Evolutionary conservation across 2,113 vertebrate species (phyloP).

Genomic region (Ctenomys sociabilis): DNA sequence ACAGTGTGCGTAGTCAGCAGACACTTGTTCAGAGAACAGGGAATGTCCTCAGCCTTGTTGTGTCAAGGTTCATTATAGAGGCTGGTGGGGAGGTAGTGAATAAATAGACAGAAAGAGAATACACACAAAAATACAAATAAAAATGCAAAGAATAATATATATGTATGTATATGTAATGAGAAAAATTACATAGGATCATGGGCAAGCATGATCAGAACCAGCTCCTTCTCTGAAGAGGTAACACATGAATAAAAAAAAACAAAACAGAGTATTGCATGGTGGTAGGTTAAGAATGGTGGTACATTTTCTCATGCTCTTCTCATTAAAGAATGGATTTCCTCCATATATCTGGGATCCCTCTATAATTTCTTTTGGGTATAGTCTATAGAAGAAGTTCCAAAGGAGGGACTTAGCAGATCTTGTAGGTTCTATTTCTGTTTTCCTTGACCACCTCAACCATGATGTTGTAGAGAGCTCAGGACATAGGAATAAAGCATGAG

Average conservation of each 20-base stretch:
- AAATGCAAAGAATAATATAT: neutral
- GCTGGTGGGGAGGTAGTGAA: neutral
- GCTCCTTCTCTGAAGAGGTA: neutral
- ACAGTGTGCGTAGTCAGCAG: fast-evolving
- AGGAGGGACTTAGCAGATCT: neutral
- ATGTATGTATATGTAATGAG: neutral
- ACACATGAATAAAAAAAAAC: neutral
- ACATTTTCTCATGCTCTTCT: neutral
- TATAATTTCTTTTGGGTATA: neutral
- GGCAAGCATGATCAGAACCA: neutral
- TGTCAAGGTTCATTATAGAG: neutral
- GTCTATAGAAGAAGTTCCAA: neutral
- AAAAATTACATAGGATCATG: neutral
- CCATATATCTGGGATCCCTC: neutral
- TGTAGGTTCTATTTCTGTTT: neutral
- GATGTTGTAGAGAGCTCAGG: neutral
- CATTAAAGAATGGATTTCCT: neutral
- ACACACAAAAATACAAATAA: neutral
- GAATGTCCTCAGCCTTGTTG: neutral
- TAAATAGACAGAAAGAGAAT: neutral
- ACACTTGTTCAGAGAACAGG: neutral
- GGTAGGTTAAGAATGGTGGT: neutral
- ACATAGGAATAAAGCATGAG: neutral
- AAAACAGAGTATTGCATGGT: neutral
- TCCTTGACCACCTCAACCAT: neutral